Base-by-base conservation (phyloP, 2,888 invertebrate genomes). In the Drosophila multiciliata region DNA sequence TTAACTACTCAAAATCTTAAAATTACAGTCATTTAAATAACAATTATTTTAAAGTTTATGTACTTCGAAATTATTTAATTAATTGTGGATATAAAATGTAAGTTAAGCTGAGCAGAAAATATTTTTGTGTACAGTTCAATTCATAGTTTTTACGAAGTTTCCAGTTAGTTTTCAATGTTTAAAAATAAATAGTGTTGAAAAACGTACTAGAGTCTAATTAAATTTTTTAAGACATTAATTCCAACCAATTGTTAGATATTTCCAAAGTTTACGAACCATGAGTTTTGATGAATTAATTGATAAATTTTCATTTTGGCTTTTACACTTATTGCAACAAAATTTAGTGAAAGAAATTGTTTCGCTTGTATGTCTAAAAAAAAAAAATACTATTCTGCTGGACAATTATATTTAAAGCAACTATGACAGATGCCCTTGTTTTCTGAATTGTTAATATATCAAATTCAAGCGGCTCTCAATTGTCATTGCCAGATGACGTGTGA, bases 401-500 rank as follows among this genome's bases (percentile, higher is more conserved):
- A 29, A 57, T 20, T 40, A 32, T 40, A 57, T 40, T 15, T 57
- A 4, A 20, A 40, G 40, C 40, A 3, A 26, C 29, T 35, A 1
- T n/a, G 33, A 23, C 17, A 20, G 12, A 15, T 45, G 23, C 23
- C 3, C 29, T 36, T 63, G 2, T 23, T 59, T 35, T 32, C 2
- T 29, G 1, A 42, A 49, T 40, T 38, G 52, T 52, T 53, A 53
- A 53, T 69, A 57, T 66, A 63, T 66, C 61, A 68, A 55, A 57
- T 61, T 59, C 53, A 58, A 80, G 58, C 23, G n/a, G n/a, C 29
- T 38, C 26, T 50, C 23, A 29, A 9, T 53, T 69, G 66, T 70
- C 77, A 66, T 32, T 36, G 55, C 15, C 69, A 69, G 61, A 45
- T 66, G 32, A 45, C 26, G 45, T 65, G 42, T 58, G 60, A 70